These are phyloP conservation scores for Pseudomyrmex concolor DNA, from an alignment of 1,140 invertebrate genomes.

Conservation along the genomic window DNA sequence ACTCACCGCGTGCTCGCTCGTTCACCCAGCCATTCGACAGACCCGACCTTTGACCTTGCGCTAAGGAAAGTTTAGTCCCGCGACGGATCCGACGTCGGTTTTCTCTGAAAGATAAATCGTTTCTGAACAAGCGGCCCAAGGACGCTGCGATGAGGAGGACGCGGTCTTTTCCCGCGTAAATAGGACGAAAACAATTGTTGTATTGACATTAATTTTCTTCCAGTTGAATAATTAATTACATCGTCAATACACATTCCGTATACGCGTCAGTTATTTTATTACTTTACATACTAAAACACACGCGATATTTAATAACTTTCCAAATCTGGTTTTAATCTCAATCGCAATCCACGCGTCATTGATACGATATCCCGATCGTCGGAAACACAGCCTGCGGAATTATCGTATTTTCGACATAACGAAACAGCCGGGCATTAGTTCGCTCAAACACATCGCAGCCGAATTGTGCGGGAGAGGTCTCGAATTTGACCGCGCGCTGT, in stretches of 20 bases:
- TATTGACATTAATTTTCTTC: slow-evolving; percentile 9
- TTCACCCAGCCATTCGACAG: slow-evolving; percentile 44
- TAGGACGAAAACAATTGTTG: neutral
- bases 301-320: no score
- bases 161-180: neutral
- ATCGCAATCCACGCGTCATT: no score
- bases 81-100: slow-evolving; percentile 39
- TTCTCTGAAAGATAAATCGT: slow-evolving; percentile 44
- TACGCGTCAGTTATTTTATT: no score
- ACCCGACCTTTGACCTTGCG: slow-evolving; percentile 47
- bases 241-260: no score
- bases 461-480: slow-evolving; percentile 34
- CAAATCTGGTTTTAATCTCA: no score
- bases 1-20: slow-evolving; percentile 29
- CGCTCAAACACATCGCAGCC: slow-evolving; percentile 6
- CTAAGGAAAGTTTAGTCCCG: slow-evolving; percentile 65
- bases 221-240: no score
- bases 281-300: no score
- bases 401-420: slow-evolving; percentile 29
- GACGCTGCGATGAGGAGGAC: slow-evolving; percentile 7
- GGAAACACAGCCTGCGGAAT: neutral
- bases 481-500: slow-evolving; percentile 52
- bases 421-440: slow-evolving; percentile 10
- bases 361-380: no score
- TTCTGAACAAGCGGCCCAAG: slow-evolving; percentile 4